phyloP scores from a whole-genome alignment of 2,797 vertebrate species.

The Eulemur albifrons region DNA sequence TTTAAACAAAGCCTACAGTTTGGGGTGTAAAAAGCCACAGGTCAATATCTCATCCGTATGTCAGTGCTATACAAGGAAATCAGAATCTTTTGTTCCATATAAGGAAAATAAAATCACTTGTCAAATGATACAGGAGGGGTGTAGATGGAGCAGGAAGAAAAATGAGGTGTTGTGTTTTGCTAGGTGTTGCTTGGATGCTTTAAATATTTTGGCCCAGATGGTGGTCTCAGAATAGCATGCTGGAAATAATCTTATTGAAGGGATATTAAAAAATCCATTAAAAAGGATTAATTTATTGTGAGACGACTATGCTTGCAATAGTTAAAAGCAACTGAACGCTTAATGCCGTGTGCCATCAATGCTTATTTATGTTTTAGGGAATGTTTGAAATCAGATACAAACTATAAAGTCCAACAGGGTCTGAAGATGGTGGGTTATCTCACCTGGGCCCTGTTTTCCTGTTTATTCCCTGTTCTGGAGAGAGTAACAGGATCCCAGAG shows the following conservation, averaged over 20 bases:
- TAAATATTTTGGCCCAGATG: constrained; percentile 31
- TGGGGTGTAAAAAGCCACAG: background rate
- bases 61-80: background rate
- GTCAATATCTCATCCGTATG: background rate
- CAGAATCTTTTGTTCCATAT: background rate
- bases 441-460: background rate
- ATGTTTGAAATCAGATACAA: background rate
- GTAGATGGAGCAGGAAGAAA: background rate
- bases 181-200: constrained; percentile 15
- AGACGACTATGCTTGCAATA: background rate
- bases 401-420: background rate
- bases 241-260: constrained; percentile 32
- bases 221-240: constrained; percentile 35
- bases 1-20: background rate
- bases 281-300: constrained; percentile 15
- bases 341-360: background rate
- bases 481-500: background rate
- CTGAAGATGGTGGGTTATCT: background rate
- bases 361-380: background rate
- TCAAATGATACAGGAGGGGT: background rate
- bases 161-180: background rate
- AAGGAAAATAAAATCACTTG: background rate
- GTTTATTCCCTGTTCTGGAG: background rate
- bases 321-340: background rate
- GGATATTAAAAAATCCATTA: background rate